Evolutionary conservation across 1,140 invertebrate genomes (phyloP).

Genomic region (Drosophila biarmipes): DNA sequence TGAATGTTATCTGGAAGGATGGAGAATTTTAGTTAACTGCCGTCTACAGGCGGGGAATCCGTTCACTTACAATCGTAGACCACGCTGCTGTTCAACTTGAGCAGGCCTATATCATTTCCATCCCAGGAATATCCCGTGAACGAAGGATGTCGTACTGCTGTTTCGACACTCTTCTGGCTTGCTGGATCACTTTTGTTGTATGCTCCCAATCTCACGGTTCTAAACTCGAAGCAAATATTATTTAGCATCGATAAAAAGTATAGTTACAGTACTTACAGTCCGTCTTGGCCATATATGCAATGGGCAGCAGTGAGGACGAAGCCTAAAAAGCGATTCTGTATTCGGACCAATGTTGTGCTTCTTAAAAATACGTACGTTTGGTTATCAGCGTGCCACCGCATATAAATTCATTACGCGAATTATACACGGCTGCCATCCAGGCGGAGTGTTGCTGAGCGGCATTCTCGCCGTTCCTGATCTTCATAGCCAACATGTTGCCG

Average conservation of each 20-base stretch:
- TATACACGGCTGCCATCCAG: constrained; percentile 14
- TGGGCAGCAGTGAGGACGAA: constrained; percentile 29
- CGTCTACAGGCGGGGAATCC: too few relatives aligned
- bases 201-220: constrained; percentile 1
- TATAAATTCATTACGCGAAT: background rate
- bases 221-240: background rate
- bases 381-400: constrained; percentile 21
- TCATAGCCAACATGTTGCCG: background rate
- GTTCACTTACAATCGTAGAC: background rate
- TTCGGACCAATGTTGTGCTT: background rate
- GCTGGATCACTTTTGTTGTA: background rate
- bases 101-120: constrained; percentile 11
- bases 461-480: background rate
- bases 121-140: background rate
- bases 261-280: background rate
- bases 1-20: background rate
- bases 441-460: background rate
- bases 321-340: background rate
- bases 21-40: background rate
- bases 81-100: background rate
- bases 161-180: background rate
- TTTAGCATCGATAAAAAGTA: background rate
- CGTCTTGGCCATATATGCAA: background rate
- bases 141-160: background rate
- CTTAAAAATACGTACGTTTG: constrained; percentile 3